These are phyloP conservation scores for Myotis myotis DNA, from an alignment of 2,797 vertebrate genomes.

Conservation along the genomic window DNA sequence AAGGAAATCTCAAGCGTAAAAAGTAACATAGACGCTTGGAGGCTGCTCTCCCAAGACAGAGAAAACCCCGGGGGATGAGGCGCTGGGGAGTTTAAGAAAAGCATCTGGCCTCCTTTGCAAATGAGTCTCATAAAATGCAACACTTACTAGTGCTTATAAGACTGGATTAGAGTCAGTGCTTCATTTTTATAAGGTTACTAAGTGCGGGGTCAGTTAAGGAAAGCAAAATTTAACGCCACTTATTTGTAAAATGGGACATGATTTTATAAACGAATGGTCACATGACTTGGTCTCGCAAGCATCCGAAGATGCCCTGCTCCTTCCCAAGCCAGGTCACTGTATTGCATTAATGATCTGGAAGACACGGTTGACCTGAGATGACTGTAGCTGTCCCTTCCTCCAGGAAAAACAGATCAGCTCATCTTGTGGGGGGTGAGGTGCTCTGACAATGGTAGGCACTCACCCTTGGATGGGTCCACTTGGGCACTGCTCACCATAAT, in stretches of 20 bases:
- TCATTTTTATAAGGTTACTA: not conserved
- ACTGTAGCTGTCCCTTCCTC: too few relatives aligned
- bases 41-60: not conserved
- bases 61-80: not conserved
- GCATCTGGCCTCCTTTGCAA: slow-evolving; percentile 48
- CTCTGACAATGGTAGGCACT: not conserved
- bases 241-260: not conserved
- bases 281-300: not conserved
- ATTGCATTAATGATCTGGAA: not conserved
- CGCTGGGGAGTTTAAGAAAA: not conserved
- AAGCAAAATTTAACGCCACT: not conserved
- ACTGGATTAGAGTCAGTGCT: not conserved
- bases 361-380: not conserved
- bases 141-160: not conserved
- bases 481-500: not conserved
- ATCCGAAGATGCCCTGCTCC: not conserved
- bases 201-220: not conserved
- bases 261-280: not conserved
- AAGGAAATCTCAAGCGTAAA: slow-evolving; percentile 49
- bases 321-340: not conserved
- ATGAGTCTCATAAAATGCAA: slow-evolving; percentile 6
- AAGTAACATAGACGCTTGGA: not conserved
- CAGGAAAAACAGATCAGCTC: not conserved
- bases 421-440: not conserved
- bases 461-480: too few relatives aligned